Evolutionary conservation across 2,888 invertebrate species (phyloP), one percentile per base, ranked within the genome.

Genomic region (Hirtodrosophila duncani): DNA sequence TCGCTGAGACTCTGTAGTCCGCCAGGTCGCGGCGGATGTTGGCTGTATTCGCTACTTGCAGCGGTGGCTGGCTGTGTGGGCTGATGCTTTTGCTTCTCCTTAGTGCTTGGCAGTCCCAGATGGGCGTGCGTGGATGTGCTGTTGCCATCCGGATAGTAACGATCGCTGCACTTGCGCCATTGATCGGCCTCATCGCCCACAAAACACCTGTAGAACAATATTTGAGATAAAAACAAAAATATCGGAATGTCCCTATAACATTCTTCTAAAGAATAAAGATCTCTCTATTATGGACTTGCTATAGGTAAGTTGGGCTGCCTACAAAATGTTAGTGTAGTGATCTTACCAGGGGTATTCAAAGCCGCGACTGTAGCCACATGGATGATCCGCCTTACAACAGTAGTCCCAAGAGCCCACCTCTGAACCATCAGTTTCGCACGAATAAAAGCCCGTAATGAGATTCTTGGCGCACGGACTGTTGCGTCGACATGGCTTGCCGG

Each of bases 121-220:
- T 81, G 92, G 89, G 85, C 70, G 59, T 83, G 83, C 0, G 81
- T 64, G 0, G 63, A 27, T 13, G 83, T 85, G 37, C 71, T 69
- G 37, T 86, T 85, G 34, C 75, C 75, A 2, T 61, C 66, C 8
- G 94, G 94, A 66, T 91, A 93, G 83, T 94, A 95, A 30, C 91
- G 91, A 69, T 95, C 94, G 68, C 92, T 95, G 85, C 95, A 95
- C 4, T 94, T 94, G 5, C 95, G 89, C 95, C 95, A 95, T 83
- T 95, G 95, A 48, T 94, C 93, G 6, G 89, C 88, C 2, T 89
- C 89, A 2, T 91, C 90, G 8, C 95, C 95, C 3, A 95, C 95
- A 84, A 94, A 94, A 79, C 95, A 95, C 94, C 94, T 94, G 30
- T 2, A 14, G 8, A 33, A 16, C 1, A 44, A n/a, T 41, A 1